These are phyloP conservation scores for Ceyx erithaca DNA, from an alignment of 2,797 vertebrate species.

Conservation along the genomic window DNA sequence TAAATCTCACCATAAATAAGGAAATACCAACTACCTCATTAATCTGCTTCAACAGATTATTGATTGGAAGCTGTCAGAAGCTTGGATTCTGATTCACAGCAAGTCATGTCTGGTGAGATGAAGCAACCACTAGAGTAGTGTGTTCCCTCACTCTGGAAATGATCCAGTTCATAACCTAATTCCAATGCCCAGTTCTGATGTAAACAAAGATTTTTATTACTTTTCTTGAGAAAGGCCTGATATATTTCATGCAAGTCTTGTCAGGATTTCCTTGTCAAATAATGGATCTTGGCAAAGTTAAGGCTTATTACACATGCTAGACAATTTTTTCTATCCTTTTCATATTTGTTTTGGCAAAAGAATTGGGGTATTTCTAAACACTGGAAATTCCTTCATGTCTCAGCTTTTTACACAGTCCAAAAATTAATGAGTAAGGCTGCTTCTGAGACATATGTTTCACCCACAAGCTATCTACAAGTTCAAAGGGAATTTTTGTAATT, in stretches of 20 bases:
- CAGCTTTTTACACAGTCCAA: background rate
- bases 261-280: background rate
- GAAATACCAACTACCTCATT: background rate
- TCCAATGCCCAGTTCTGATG: background rate
- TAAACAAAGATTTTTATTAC: background rate
- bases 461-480: background rate
- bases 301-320: background rate
- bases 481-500: background rate
- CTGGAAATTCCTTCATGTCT: slow-evolving; percentile 1
- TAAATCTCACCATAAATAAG: background rate
- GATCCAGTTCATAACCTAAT: background rate
- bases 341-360: background rate
- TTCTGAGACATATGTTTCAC: background rate
- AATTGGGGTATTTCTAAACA: slow-evolving; percentile 11
- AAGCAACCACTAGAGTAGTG: background rate
- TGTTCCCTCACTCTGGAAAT: background rate
- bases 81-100: background rate
- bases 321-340: slow-evolving; percentile 4
- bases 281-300: background rate
- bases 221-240: background rate
- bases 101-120: background rate
- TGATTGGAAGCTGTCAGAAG: background rate
- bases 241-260: background rate
- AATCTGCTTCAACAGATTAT: background rate
- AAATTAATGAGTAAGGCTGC: slow-evolving; percentile 25